These are phyloP conservation scores for Anguilla marmorata DNA, from an alignment of 2,797 vertebrate species.

Conservation along the genomic window DNA sequence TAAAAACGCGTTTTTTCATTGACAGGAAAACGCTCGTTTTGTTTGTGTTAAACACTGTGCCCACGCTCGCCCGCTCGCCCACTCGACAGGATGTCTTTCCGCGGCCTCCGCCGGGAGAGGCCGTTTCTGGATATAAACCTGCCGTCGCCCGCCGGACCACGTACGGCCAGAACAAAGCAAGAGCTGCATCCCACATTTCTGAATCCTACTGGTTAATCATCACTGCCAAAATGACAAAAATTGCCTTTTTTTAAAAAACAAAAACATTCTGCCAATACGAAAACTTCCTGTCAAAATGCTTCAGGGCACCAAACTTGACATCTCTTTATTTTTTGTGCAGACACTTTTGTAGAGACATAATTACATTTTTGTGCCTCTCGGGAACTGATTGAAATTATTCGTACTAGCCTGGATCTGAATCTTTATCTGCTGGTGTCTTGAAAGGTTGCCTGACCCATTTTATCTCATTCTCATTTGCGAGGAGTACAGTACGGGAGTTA, in stretches of 20 bases:
- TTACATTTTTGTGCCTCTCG: not conserved
- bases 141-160: not conserved
- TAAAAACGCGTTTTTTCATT: not conserved
- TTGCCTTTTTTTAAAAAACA: not conserved
- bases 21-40: conserved; percentile 21
- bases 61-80: conserved; percentile 39
- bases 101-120: conserved; percentile 24
- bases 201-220: not conserved
- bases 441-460: too few species aligned
- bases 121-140: conserved; percentile 23
- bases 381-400: not conserved
- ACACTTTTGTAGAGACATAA: not conserved
- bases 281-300: conserved; percentile 3
- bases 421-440: too few species aligned
- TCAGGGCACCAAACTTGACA: not conserved
- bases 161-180: not conserved
- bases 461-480: not conserved
- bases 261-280: not conserved
- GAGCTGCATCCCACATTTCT: not conserved
- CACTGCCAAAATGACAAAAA: not conserved
- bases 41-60: conserved; percentile 38
- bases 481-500: not conserved
- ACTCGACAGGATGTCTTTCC: conserved; percentile 38
- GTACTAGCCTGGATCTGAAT: too few species aligned
- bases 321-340: not conserved